Conservation (phyloP, 2,797 vertebrate genomes). For the Phaenicophaeus curvirostris region DNA sequence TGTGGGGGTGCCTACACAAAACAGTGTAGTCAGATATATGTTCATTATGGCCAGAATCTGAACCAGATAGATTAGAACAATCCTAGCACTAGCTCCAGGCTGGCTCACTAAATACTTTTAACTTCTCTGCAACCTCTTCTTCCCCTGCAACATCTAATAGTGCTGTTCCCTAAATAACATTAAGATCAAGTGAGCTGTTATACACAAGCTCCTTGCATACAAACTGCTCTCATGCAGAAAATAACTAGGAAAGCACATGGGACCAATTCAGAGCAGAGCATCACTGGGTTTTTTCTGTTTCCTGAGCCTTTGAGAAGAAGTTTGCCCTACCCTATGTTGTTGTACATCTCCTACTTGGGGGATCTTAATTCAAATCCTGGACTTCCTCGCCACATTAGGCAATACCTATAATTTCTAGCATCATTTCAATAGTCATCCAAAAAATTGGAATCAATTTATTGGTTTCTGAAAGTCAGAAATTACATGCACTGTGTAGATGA, state of each 20-base stretch:
- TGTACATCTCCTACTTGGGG: neutral
- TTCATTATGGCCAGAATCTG: neutral
- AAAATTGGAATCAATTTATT: fast-evolving
- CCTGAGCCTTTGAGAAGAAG: neutral
- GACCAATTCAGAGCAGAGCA: neutral
- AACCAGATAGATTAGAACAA: neutral
- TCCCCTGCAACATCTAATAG: neutral
- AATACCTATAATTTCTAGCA: neutral
- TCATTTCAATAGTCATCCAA: neutral
- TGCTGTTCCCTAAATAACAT: neutral
- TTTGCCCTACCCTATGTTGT: neutral
- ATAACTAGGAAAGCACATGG: neutral
- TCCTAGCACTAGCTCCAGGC: neutral
- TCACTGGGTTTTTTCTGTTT: neutral
- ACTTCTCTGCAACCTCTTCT: neutral
- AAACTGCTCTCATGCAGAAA: neutral
- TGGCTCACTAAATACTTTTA: neutral
- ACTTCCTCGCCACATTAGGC: neutral
- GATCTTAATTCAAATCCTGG: neutral
- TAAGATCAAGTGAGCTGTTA: neutral
- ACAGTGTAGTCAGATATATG: too few relatives aligned
- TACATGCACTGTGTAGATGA: neutral
- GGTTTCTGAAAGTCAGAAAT: neutral
- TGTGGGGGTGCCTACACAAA: neutral
- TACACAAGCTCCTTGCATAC: neutral